Evolutionary conservation across 2,797 vertebrate species (phyloP).

Genomic region (Vireo griseus): DNA sequence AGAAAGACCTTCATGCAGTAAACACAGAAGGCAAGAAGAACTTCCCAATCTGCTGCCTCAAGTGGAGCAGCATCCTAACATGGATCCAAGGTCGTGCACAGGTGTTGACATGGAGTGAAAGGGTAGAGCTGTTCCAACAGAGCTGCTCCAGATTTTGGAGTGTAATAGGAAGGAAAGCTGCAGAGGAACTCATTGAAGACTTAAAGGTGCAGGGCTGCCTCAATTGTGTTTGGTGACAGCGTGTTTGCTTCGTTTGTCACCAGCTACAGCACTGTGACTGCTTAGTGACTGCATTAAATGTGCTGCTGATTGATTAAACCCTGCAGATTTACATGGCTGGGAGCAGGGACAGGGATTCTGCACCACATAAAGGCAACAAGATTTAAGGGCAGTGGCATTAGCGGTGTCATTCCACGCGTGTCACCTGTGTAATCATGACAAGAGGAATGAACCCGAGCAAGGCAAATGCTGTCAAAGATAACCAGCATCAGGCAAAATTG

Average conservation of each 20-base stretch:
- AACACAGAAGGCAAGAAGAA: background rate
- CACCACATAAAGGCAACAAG: background rate
- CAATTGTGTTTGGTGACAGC: rapidly evolving
- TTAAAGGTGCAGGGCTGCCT: background rate
- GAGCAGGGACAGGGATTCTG: background rate
- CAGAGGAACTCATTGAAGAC: background rate
- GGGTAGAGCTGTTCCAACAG: background rate
- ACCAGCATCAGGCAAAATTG: background rate
- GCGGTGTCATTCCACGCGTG: background rate
- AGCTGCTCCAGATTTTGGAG: background rate
- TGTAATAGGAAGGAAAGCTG: too few species aligned
- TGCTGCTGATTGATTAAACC: background rate
- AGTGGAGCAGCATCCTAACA: rapidly evolving
- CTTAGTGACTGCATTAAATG: background rate
- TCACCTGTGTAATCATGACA: background rate
- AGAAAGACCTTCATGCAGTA: background rate
- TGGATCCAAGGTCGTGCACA: background rate
- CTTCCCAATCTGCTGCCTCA: background rate
- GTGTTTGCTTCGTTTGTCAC: background rate
- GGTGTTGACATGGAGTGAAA: background rate
- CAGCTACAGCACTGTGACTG: background rate
- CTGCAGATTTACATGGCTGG: background rate
- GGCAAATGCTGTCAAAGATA: background rate
- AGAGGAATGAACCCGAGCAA: background rate
- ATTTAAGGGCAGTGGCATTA: background rate